These are phyloP conservation scores for Enteromius paludinosus DNA, from an alignment of 2,797 vertebrate genomes.

Conservation along the genomic window DNA sequence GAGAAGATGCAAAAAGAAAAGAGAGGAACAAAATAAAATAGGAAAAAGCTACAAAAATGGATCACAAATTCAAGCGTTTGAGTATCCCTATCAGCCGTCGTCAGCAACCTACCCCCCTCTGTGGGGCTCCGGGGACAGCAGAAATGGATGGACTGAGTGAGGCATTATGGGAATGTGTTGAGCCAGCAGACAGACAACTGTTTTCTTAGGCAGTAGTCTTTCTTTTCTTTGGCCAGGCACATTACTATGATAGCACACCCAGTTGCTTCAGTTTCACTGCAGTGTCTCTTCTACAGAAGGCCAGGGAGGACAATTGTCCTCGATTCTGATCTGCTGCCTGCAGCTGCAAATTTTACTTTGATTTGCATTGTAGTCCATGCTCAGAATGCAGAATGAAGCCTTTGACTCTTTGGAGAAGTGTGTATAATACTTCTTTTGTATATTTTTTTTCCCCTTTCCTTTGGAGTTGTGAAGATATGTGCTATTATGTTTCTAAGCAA, in stretches of 20 bases:
- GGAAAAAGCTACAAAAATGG: slow-evolving; percentile 13
- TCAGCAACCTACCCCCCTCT: slow-evolving; percentile 14
- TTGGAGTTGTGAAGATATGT: not conserved
- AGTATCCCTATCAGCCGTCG: slow-evolving; percentile 13
- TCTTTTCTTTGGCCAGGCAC: slow-evolving; percentile 35
- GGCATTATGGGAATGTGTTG: slow-evolving; percentile 32
- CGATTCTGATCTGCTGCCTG: slow-evolving; percentile 65
- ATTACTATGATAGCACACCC: slow-evolving; percentile 60
- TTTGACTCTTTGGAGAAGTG: slow-evolving; percentile 37
- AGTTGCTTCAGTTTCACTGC: slow-evolving; percentile 58
- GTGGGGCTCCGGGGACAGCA: slow-evolving; percentile 8
- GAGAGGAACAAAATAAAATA: not conserved
- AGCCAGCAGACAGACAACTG: slow-evolving; percentile 14
- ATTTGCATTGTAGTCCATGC: slow-evolving; percentile 65
- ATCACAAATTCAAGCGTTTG: slow-evolving; percentile 12
- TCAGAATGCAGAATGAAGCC: slow-evolving; percentile 65
- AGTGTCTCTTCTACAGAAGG: slow-evolving; percentile 60
- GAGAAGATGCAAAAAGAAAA: not conserved
- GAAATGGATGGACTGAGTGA: slow-evolving; percentile 13
- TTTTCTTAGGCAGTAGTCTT: slow-evolving; percentile 31
- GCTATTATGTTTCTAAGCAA: not conserved
- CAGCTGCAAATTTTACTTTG: slow-evolving; percentile 63
- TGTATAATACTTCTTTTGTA: not conserved
- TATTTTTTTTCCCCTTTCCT: not conserved
- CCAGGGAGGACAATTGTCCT: slow-evolving; percentile 69